A percentile compares a stretch with the other conserved stretches of the same genome.
Evolutionary conservation across 2,888 invertebrate species (phyloP).

Genomic region (Aquatica leii): DNA sequence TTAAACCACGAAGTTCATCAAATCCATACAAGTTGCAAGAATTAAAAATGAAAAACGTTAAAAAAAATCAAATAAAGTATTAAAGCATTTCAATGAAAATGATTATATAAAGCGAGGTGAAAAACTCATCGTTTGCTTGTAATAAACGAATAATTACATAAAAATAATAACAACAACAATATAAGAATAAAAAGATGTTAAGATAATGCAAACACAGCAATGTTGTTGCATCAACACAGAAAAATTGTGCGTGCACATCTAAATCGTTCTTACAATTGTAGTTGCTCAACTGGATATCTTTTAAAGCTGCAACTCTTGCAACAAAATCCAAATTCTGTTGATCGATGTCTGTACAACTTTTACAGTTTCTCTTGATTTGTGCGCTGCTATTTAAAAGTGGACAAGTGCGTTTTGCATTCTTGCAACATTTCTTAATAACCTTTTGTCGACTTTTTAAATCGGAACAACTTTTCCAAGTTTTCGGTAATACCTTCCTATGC

Average conservation of each 20-base stretch:
- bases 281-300: constrained; percentile 39
- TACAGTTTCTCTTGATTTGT: constrained; percentile 52
- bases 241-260: constrained; percentile 39
- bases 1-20: too few species aligned
- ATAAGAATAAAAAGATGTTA: constrained; percentile 14
- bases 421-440: constrained; percentile 58
- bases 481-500: constrained; percentile 52
- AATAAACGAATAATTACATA: constrained; percentile 7
- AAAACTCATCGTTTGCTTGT: constrained; percentile 5
- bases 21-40: too few species aligned
- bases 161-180: constrained; percentile 1
- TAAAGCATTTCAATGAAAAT: neutral
- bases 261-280: constrained; percentile 43
- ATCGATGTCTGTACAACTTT: constrained; percentile 55
- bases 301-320: constrained; percentile 35
- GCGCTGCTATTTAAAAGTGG: constrained; percentile 52
- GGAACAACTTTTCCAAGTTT: constrained; percentile 60
- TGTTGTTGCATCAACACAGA: constrained; percentile 26
- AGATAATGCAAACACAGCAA: constrained; percentile 22
- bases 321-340: constrained; percentile 29
- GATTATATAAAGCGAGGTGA: constrained; percentile 10
- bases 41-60: neutral
- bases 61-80: constrained; percentile 7
- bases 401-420: constrained; percentile 57
- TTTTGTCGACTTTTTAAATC: constrained; percentile 54